Conservation (phyloP, 2,888 invertebrate genomes). For the Drosophila atripex region DNA sequence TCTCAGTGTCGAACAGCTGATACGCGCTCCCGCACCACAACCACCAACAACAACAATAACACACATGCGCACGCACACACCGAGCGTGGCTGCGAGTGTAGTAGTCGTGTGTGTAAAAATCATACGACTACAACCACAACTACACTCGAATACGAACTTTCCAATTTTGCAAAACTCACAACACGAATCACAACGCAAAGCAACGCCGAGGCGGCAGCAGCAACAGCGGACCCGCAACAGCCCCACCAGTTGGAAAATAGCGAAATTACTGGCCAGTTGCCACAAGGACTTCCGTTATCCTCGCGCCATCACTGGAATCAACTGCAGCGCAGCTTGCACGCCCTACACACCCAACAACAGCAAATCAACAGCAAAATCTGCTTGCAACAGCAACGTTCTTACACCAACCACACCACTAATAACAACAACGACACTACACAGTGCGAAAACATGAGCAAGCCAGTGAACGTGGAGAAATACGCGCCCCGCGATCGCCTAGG, state of each 20-base stretch:
- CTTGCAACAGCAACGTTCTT: slow-evolving; percentile 55
- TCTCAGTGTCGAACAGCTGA: slow-evolving; percentile 73
- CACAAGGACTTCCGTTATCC: slow-evolving; percentile 52
- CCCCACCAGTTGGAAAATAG: slow-evolving; percentile 10
- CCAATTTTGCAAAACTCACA: slow-evolving; percentile 81
- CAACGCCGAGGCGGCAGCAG: slow-evolving; percentile 71
- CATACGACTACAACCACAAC: slow-evolving; percentile 82
- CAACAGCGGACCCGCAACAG: slow-evolving; percentile 18
- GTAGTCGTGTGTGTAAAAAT: slow-evolving; percentile 80
- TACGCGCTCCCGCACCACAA: slow-evolving; percentile 49
- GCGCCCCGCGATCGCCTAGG: slow-evolving; percentile 80
- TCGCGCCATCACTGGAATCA: slow-evolving; percentile 57
- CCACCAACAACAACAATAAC: slow-evolving; percentile 31
- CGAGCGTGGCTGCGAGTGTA: slow-evolving; percentile 50
- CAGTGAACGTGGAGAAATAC: slow-evolving; percentile 37
- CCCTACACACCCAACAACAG: slow-evolving; percentile 50
- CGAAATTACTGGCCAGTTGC: slow-evolving; percentile 33
- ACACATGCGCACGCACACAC: slow-evolving; percentile 45
- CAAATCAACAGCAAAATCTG: slow-evolving; percentile 20
- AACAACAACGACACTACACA: slow-evolving; percentile 37
- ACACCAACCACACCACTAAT: slow-evolving; percentile 40
- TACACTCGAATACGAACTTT: slow-evolving; percentile 83
- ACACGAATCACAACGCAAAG: slow-evolving; percentile 82
- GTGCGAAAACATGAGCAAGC: slow-evolving; percentile 37
- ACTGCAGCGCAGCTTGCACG: slow-evolving; percentile 58